Evolutionary conservation across 2,113 vertebrate genomes (phyloP).

Genomic region (Mus musculus): DNA sequence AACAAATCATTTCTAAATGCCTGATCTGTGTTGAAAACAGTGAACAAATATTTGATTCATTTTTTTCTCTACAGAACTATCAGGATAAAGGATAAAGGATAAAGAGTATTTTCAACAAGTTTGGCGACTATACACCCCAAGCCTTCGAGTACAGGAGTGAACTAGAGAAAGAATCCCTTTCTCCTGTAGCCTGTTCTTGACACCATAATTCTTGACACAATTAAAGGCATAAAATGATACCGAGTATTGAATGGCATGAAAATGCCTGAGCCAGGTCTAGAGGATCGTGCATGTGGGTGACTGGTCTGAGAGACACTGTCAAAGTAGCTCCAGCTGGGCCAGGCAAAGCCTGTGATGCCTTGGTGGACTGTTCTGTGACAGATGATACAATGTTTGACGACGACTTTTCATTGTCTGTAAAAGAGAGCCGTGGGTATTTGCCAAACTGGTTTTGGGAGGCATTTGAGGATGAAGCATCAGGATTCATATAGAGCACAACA

Average conservation of each 20-base stretch:
- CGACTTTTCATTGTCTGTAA: neutral
- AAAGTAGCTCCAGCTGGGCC: neutral
- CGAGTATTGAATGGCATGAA: neutral
- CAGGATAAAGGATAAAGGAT: neutral
- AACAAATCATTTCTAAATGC: neutral
- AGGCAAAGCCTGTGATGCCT: neutral
- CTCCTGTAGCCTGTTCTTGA: neutral
- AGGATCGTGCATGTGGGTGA: neutral
- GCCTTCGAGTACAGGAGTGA: neutral
- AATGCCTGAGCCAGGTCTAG: neutral
- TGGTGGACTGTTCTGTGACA: neutral
- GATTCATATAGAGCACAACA: neutral
- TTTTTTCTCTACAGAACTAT: conserved; percentile 2
- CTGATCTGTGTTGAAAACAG: neutral
- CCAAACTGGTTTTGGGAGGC: neutral
- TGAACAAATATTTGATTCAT: neutral
- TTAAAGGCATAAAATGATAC: neutral
- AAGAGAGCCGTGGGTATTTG: neutral
- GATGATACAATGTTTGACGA: neutral
- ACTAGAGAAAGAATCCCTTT: neutral
- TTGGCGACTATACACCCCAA: neutral
- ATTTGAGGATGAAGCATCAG: neutral
- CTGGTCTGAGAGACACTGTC: neutral
- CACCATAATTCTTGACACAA: neutral
- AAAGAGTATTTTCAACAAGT: neutral